phyloP scores from a whole-genome alignment of 2,797 vertebrate genomes.

The Cottoperca gobio region DNA sequence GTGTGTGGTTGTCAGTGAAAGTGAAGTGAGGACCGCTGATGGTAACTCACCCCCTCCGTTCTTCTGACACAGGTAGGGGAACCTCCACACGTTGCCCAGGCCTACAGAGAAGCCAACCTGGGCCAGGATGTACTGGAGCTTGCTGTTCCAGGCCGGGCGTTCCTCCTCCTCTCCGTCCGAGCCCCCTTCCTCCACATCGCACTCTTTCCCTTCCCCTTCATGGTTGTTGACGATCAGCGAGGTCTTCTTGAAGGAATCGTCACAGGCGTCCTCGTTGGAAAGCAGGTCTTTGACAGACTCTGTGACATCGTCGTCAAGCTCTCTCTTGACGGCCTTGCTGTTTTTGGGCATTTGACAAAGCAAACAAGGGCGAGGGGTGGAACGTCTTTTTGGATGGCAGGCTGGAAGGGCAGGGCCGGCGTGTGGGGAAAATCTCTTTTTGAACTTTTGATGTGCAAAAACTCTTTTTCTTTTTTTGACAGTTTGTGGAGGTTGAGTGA shows the following conservation, averaged over 20 bases:
- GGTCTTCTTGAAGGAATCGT: slow-evolving; percentile 96
- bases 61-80: slow-evolving; percentile 99
- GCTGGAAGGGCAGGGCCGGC: slow-evolving; percentile 27
- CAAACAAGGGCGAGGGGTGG: slow-evolving; percentile 71
- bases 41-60: slow-evolving; percentile 95
- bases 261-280: slow-evolving; percentile 94
- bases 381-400: slow-evolving; percentile 72
- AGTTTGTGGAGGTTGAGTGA: slow-evolving; percentile 50
- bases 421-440: slow-evolving; percentile 32
- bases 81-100: slow-evolving; percentile 97
- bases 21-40: neutral
- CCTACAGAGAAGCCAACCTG: slow-evolving; percentile 99
- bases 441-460: neutral
- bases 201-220: slow-evolving; percentile 78
- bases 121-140: slow-evolving; percentile 97
- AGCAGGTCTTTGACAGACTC: slow-evolving; percentile 97
- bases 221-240: slow-evolving; percentile 89
- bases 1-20: no score
- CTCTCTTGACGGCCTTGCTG: slow-evolving; percentile 96
- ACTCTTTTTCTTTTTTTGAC: neutral
- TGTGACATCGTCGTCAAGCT: slow-evolving; percentile 96
- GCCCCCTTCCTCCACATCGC: slow-evolving; percentile 76
- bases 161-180: slow-evolving; percentile 88
- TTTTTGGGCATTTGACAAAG: slow-evolving; percentile 97
- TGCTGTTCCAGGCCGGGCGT: slow-evolving; percentile 97